phyloP scores from a whole-genome alignment of 2,888 invertebrate species.

The Athalia rosae region DNA sequence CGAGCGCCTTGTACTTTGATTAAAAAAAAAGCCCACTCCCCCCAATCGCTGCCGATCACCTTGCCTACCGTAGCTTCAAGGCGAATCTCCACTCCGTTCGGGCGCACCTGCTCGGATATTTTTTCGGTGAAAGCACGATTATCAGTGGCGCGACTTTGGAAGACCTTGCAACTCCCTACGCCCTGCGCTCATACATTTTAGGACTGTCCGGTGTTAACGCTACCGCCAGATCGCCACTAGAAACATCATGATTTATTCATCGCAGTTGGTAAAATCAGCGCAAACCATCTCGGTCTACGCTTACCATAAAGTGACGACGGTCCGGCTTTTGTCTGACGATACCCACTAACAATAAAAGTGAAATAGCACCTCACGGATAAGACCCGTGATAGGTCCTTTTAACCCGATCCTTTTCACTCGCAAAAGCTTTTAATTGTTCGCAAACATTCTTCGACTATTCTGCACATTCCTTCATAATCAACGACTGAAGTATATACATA shows the following conservation, averaged over 20 bases:
- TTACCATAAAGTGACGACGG: constrained; percentile 18
- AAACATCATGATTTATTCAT: constrained; percentile 31
- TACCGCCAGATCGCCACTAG: constrained; percentile 16
- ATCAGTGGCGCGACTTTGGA: constrained; percentile 25
- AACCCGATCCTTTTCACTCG: constrained; percentile 4
- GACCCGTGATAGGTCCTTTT: background rate
- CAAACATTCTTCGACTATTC: no score
- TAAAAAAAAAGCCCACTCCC: background rate
- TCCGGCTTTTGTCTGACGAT: constrained; percentile 26
- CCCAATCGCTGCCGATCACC: constrained; percentile 12
- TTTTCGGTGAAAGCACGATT: constrained; percentile 27
- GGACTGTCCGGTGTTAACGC: background rate
- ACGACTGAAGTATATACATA: no score
- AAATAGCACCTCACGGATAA: constrained; percentile 10
- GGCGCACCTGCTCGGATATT: constrained; percentile 8
- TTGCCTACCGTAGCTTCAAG: background rate
- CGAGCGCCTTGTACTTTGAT: constrained; percentile 16
- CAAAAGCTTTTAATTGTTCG: constrained; percentile 1
- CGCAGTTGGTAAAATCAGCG: background rate
- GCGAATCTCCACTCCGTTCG: constrained; percentile 1
- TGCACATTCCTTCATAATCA: no score
- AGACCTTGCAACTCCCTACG: constrained; percentile 9
- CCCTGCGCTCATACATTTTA: constrained; percentile 7
- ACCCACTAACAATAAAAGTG: constrained; percentile 14
- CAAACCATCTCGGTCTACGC: constrained; percentile 4